Conservation (phyloP, 1,140 invertebrate species). For the Drosophila nigrodunni region DNA sequence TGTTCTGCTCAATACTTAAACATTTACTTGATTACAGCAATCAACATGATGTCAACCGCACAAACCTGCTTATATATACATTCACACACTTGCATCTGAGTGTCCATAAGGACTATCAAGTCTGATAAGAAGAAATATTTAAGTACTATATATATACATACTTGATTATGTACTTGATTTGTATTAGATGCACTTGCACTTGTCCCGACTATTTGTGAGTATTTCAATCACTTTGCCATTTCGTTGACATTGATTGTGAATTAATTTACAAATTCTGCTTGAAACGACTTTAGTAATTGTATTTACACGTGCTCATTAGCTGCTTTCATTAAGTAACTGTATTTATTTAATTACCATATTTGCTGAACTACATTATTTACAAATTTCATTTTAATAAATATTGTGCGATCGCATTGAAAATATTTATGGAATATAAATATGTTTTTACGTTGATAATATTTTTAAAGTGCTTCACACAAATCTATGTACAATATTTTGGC, state of each 20-base stretch:
- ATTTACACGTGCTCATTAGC: slow-evolving; percentile 73
- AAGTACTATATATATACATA: slow-evolving; percentile 14
- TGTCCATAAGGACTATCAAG: slow-evolving; percentile 19
- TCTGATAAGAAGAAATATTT: slow-evolving; percentile 17
- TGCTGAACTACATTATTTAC: slow-evolving; percentile 59
- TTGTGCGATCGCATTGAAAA: slow-evolving; percentile 14
- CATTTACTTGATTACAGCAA: slow-evolving; percentile 58
- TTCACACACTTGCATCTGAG: not conserved
- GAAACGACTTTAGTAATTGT: slow-evolving; percentile 56
- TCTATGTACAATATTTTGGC: slow-evolving; percentile 57
- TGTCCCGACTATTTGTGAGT: not conserved
- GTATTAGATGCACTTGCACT: slow-evolving; percentile 8
- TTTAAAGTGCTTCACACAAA: slow-evolving; percentile 10
- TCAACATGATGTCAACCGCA: slow-evolving; percentile 42
- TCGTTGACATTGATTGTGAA: slow-evolving; percentile 61
- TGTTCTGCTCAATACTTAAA: slow-evolving; percentile 68
- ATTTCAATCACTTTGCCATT: slow-evolving; percentile 35
- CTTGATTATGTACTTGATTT: slow-evolving; percentile 26
- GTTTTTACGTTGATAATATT: slow-evolving; percentile 5
- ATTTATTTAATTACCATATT: slow-evolving; percentile 41
- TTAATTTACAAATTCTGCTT: slow-evolving; percentile 69
- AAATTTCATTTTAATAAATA: slow-evolving; percentile 38
- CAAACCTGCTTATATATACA: slow-evolving; percentile 7
- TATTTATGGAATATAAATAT: slow-evolving; percentile 22
- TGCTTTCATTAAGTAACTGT: slow-evolving; percentile 54